phyloP scores from a whole-genome alignment of 1,140 invertebrate genomes.

The Papilio xuthus region DNA sequence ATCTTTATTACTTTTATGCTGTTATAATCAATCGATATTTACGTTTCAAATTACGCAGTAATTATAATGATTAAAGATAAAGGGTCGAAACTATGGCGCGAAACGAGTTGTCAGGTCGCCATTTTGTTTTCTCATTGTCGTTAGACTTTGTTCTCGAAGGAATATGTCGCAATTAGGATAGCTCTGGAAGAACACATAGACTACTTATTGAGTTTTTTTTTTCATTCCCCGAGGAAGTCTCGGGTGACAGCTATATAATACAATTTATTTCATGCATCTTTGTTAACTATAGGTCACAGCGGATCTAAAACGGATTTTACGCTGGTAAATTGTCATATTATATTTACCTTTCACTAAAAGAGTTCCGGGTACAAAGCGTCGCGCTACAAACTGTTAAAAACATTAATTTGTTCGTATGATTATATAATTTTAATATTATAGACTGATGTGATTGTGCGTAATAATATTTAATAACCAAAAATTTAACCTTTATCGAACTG shows the following conservation, averaged over 20 bases:
- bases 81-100: too few species aligned
- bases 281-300: not conserved
- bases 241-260: not conserved
- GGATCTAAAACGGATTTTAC: not conserved
- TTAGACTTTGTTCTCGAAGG: conserved; percentile 8
- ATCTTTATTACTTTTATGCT: conserved; percentile 18
- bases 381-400: not conserved
- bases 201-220: not conserved
- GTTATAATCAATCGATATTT: not conserved
- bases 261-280: not conserved
- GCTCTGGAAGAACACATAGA: not conserved
- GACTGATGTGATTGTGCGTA: not conserved
- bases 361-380: conserved; percentile 1
- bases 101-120: not conserved
- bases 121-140: conserved; percentile 9
- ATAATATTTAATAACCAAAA: not conserved
- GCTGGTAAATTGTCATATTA: not conserved
- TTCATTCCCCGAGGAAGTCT: not conserved
- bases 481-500: too few species aligned
- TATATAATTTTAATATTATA: not conserved
- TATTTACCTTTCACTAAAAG: not conserved
- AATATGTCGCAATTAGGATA: not conserved
- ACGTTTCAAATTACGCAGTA: conserved; percentile 20
- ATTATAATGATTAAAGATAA: conserved; percentile 1
- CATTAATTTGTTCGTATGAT: not conserved